Conservation (phyloP, 2,888 invertebrate genomes). For the Penaeus monodon region DNA sequence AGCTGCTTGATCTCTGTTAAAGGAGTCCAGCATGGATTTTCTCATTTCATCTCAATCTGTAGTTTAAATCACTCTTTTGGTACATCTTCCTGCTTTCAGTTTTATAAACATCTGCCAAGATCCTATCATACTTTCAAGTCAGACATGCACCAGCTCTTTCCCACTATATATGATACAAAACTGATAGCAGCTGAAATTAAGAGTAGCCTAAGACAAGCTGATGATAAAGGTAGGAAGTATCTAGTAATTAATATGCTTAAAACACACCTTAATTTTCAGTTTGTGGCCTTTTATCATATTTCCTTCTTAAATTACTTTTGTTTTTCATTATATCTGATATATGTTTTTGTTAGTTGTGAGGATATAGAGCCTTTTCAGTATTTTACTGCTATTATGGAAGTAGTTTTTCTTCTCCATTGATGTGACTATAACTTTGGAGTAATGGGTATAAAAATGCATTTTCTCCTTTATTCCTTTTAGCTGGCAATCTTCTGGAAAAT, state of each 20-base stretch:
- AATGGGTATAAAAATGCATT: neutral
- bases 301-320: no score
- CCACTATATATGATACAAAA: conserved; percentile 82
- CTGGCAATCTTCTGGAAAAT: neutral
- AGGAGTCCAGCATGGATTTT: neutral
- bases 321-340: no score
- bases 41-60: neutral
- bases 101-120: conserved; percentile 28
- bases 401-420: neutral
- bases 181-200: conserved; percentile 76
- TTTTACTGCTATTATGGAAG: no score
- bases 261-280: no score
- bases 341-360: no score
- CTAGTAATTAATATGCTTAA: neutral
- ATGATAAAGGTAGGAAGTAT: neutral
- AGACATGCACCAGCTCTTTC: conserved; percentile 76
- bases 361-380: no score
- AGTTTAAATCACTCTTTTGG: neutral
- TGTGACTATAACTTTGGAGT: neutral
- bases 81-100: conserved; percentile 33
- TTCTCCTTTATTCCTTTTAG: conserved; percentile 3
- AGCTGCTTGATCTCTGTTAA: neutral
- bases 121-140: conserved; percentile 78
- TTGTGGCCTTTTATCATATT: no score
- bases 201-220: conserved; percentile 10